A percentile compares a stretch with the other conserved stretches of the same genome.
Evolutionary conservation across 2,113 vertebrate species (phyloP).

Genomic region (Mustelus asterias): DNA sequence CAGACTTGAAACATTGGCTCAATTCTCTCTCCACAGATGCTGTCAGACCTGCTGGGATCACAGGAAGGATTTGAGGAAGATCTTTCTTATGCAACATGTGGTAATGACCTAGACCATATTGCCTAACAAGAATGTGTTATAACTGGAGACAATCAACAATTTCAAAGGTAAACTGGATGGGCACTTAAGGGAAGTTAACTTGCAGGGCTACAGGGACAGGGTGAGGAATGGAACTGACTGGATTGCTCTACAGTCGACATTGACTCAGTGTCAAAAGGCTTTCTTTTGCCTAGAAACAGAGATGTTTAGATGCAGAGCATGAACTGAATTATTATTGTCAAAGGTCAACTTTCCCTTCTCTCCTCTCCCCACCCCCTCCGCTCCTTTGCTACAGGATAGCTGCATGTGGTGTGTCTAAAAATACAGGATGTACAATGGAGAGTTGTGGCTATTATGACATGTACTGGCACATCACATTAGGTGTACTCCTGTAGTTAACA

Average conservation of each 20-base stretch:
- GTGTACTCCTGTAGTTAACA: not conserved
- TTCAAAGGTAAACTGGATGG: not conserved
- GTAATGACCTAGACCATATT: not conserved
- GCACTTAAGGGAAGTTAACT: not conserved
- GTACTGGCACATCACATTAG: not conserved
- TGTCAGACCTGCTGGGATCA: no score
- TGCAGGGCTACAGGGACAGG: not conserved
- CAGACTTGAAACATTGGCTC: no score
- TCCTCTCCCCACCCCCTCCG: no score
- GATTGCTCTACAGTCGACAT: not conserved
- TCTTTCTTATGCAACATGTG: not conserved
- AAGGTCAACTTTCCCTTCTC: not conserved
- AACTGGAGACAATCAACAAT: not conserved
- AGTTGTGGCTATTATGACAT: not conserved
- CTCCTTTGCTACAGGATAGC: not conserved
- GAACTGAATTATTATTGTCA: not conserved
- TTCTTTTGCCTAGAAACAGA: not conserved
- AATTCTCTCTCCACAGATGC: no score
- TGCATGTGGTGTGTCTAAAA: not conserved
- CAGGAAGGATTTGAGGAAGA: not conserved
- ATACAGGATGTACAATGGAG: not conserved
- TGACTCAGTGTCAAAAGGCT: not conserved
- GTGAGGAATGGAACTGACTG: not conserved
- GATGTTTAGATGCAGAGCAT: not conserved
- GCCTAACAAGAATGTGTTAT: not conserved